Base-by-base conservation (phyloP, 2,888 invertebrate genomes). In the Antitype chi region DNA sequence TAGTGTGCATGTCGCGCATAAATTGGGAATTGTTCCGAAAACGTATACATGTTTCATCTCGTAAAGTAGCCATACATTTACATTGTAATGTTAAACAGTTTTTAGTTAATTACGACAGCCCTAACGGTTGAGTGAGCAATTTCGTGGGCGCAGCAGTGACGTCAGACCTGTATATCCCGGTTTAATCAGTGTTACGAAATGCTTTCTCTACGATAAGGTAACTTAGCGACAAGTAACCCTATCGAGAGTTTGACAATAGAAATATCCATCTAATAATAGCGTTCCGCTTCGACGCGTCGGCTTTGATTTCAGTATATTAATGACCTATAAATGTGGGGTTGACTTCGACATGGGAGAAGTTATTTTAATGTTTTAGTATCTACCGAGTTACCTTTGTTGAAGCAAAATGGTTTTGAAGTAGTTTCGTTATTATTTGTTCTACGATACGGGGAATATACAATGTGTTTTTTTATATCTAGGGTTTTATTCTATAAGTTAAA, bases 101-200 rank as follows among this genome's bases (percentile, higher is more conserved):
- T 84, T 84, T 79, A 74, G 78, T 84, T 82, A 77, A 82, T 89
- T 87, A 81, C 79, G 85, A 81, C 91, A 90, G 72, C 88, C 87
- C 86, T 89, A 76, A 72, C 76, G 82, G 81, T 74, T 85, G 85
- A 89, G 82, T 87, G 87, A 89, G 85, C 90, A 89, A 91, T 91
- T 89, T 89, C 47, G 82, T 83, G 76, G 76, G 84, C 80, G 82
- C 78, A 80, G 85, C 86, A 88, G 87, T 90, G 82, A 85, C 81
- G 83, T 76, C 81, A 85, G 76, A 80, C 80, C 80, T 89, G 85
- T 87, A 87, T 88, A 88, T 89, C 74, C 78, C 81, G 62, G 81
- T 87, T 89, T 90, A 89, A 89, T 75, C 80, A 76, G 32, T 64
- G 64, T 64, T 85, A 82, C 81, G 59, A 75, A 83, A 80, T 76